Evolutionary conservation across 2,888 invertebrate species (phyloP), one percentile per base, ranked within the genome.

Genomic region (Apotomis turbidana): DNA sequence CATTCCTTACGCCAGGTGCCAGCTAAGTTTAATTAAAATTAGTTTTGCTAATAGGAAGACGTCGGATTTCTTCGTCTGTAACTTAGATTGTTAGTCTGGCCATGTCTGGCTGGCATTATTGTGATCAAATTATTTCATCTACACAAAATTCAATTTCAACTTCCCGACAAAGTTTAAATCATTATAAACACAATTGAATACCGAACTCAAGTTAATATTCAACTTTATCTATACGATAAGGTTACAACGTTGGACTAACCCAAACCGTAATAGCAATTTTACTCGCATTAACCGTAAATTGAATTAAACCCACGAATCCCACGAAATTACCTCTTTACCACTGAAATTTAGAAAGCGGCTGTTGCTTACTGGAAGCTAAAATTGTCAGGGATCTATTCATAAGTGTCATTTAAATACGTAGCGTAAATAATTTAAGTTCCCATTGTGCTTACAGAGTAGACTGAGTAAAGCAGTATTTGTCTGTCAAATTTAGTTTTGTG

Each of bases 221-320:
- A 49, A 49, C 49, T 10, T 49, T 49, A 49, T 2, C 49, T 49
- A 49, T 12, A 49, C n/a, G 57, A 38, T 36, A 58, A 49, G 10
- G 10, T 49, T 3, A 6, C 44, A 5, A 4, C 9, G 49, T 49
- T 9, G 6, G 9, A 49, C 49, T 49, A 49, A 1, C 10, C 49
- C 9, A 49, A 9, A 49, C 49, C 49, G 49, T 49, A 49, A 49
- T 41, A 59, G 60, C n/a, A 46, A 60, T 60, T 44, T 46, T 46
- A 9, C 46, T 61, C 55, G n/a, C 68, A 61, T 61, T 61, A 55
- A 54, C 61, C 61, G 44, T 61, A 44, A 55, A 69, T 61, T 36
- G 36, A 54, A 61, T 68, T 10, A 61, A 36, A 36, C 61, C 54
- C 46, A 13, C 15, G 52, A 60, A 61, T 68, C 55, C 52, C 68